A percentile compares a stretch with the other conserved stretches of the same genome.
phyloP scores from a whole-genome alignment of 2,797 vertebrate genomes.

The Enteromius treurensis region DNA sequence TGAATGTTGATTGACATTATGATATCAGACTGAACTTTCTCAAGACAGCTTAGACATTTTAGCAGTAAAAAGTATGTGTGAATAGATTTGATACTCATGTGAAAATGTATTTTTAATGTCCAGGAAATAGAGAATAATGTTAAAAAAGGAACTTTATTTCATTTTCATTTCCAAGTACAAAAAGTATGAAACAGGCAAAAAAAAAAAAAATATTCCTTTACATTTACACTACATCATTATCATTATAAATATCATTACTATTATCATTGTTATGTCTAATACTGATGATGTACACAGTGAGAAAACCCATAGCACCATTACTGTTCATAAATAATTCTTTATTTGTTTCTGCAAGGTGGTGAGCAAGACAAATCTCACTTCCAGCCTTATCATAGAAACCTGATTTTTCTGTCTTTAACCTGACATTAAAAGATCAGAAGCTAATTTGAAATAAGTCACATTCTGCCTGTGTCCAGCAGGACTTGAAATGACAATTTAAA shows the following conservation, averaged over 20 bases:
- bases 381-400: conserved; percentile 48
- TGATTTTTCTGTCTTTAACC: conserved; percentile 48
- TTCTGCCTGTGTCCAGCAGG: conserved; percentile 85
- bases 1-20: neutral
- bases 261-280: conserved; percentile 76
- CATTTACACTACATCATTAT: conserved; percentile 73
- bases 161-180: conserved; percentile 69
- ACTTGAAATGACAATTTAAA: conserved; percentile 76
- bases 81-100: neutral
- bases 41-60: neutral
- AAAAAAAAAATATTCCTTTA: conserved; percentile 71
- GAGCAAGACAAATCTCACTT: conserved; percentile 49
- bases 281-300: conserved; percentile 63
- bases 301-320: conserved; percentile 72
- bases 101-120: neutral
- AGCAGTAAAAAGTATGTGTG: neutral
- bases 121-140: conserved; percentile 46
- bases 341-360: conserved; percentile 63
- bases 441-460: conserved; percentile 72
- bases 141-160: conserved; percentile 73
- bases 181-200: conserved; percentile 67
- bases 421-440: conserved; percentile 64
- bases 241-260: conserved; percentile 82
- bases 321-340: conserved; percentile 75
- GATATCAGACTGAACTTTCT: neutral